phyloP scores from a whole-genome alignment of 2,113 vertebrate species.

The Dicaeum eximium region DNA sequence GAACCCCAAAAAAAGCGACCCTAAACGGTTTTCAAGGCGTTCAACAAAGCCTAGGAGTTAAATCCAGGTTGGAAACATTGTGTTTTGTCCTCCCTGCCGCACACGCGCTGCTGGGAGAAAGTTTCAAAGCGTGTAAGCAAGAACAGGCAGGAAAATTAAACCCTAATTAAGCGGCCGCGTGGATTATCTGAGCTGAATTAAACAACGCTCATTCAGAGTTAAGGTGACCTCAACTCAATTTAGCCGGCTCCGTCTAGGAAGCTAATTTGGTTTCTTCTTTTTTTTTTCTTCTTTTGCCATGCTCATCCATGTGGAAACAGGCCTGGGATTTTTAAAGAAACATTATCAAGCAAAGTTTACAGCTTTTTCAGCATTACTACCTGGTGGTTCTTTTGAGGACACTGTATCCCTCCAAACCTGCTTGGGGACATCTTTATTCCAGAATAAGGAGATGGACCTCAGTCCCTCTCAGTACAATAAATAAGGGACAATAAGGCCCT shows the following conservation, averaged over 20 bases:
- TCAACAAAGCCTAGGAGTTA: fast-evolving
- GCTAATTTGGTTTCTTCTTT: neutral
- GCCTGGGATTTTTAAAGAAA: neutral
- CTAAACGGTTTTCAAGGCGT: fast-evolving
- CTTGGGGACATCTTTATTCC: neutral
- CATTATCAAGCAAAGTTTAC: neutral
- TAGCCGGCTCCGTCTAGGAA: neutral
- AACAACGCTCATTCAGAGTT: neutral
- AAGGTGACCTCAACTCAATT: conserved; percentile 20
- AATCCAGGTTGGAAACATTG: neutral
- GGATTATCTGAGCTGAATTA: conserved; percentile 19
- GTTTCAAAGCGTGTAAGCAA: neutral
- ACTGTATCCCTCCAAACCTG: neutral
- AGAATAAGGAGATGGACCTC: neutral
- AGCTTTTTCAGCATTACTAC: neutral
- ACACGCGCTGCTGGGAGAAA: neutral
- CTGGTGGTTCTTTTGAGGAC: neutral
- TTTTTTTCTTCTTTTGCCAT: neutral
- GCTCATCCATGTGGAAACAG: neutral
- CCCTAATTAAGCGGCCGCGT: neutral
- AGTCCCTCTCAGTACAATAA: neutral
- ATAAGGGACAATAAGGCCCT: neutral
- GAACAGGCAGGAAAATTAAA: neutral
- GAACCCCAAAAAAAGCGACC: neutral
- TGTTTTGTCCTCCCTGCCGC: fast-evolving